Evolutionary conservation across 1,140 invertebrate genomes (phyloP), one percentile per base, ranked within the genome.

Genomic region (Rhizoglyphus robini): DNA sequence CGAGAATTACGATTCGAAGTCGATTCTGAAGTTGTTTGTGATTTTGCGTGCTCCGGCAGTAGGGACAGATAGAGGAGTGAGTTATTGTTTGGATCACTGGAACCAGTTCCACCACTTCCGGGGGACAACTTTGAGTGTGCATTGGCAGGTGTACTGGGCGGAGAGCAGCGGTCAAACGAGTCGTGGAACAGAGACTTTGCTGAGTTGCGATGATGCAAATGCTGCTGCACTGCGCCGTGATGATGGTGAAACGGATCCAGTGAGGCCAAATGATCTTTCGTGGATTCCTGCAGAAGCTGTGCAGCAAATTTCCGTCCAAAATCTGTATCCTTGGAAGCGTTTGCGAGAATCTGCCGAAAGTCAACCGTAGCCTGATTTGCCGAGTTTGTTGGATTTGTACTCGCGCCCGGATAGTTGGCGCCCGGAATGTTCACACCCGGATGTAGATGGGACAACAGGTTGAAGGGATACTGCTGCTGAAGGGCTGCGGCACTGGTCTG

Each of bases 1-100:
- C n/a, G n/a, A n/a, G n/a, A n/a, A n/a, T n/a, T n/a, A 41, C 18
- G 36, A 41, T 11, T 41, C 8, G 36, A 11, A 41, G 36, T 11
- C 36, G 36, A 41, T 18, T 8, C 8, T 18, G 36, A 41, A 41
- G 36, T 41, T 41, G 36, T 8, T 41, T 8, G 8, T 18, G 36
- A 11, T 41, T 41, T 32, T 8, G 8, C 51, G 15, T 32, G 23
- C 8, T 54, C 51, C 23, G 51, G 51, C 15, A 54, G 20, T 15
- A 54, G 51, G 15, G 8, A 8, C 20, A 54, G 51, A 32, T 54
- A 54, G 8, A 54, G 51, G 8, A 54, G 20, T 11, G 30, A 11
- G 23, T 63, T 63, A 47, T 59, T 59, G 49, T 57, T 65, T 8
- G 41, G 2, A 38, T 65, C 61, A n/a, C n/a, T n/a, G n/a, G n/a